Conservation (phyloP, 1,140 invertebrate species). For the Asbolus verrucosus region DNA sequence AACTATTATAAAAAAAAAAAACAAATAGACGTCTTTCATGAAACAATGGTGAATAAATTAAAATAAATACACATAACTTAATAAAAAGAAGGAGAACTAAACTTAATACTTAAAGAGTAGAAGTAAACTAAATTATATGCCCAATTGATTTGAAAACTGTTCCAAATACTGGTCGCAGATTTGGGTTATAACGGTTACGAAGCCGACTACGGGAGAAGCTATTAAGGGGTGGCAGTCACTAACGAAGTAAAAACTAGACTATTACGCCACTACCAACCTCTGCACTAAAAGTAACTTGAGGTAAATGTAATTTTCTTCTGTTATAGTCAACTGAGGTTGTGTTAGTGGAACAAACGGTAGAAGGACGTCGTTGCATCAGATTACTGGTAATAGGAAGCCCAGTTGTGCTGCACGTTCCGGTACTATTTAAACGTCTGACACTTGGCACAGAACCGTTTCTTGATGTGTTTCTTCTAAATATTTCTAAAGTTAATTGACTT, state of each 20-base stretch:
- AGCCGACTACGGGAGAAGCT: not conserved
- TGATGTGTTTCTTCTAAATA: constrained; percentile 74
- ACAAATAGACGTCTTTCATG: constrained; percentile 44
- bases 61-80: constrained; percentile 50
- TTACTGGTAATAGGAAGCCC: constrained; percentile 57
- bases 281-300: constrained; percentile 85
- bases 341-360: constrained; percentile 70
- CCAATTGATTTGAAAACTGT: constrained; percentile 1
- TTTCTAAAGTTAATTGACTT: constrained; percentile 79
- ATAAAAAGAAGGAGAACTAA: constrained; percentile 58
- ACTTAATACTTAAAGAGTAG: constrained; percentile 3
- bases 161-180: constrained; percentile 35
- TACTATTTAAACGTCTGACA: constrained; percentile 58
- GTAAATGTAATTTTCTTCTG: constrained; percentile 75
- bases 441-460: constrained; percentile 64
- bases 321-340: constrained; percentile 69
- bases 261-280: constrained; percentile 84
- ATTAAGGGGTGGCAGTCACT: not conserved
- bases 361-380: constrained; percentile 64
- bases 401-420: constrained; percentile 58
- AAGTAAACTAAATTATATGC: constrained; percentile 35
- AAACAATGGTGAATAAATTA: constrained; percentile 51
- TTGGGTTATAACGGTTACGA: not conserved
- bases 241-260: constrained; percentile 66
- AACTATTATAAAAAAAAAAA: constrained; percentile 47